Evolutionary conservation across 1,140 invertebrate species (phyloP), one percentile per base, ranked within the genome.

Genomic region (Caenorhabditis latens): DNA sequence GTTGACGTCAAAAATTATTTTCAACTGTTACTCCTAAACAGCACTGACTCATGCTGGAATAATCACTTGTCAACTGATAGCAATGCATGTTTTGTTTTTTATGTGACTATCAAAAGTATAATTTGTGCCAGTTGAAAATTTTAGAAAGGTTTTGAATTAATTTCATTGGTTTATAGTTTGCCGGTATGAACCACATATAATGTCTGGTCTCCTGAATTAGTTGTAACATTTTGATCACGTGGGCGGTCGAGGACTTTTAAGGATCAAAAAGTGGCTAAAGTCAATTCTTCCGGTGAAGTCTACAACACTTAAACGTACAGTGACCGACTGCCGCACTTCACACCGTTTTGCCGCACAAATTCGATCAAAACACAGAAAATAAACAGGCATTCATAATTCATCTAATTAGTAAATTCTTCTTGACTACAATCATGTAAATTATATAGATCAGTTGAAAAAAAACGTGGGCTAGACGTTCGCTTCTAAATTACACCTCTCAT

Each of bases 261-360:
- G 8, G 65, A 43, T 71, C 65, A 71, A 71, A 71, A 71, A 43
- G 42, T 71, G 65, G 65, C 65, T 71, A 71, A 71, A 71, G 14
- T 48, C 40, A 50, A 40, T 79, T 42, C 46, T 79, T 79, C 46
- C 71, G 71, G 43, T 11, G 2, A 79, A 79, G 71, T 79, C 71
- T 79, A 79, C 71, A n/a, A 46, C 71, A 79, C 71, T 79, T 50
- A 21, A 79, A 53, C 9, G 40, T 24, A 32, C 5, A 79, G 42
- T 50, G 71, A 79, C 71, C 46, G 19, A 4, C 65, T 32, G 71
- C 0, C 65, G 65, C 71, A 79, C 71, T 79, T 79, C 71, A 79
- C 43, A 53, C 43, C 61, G 16, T 58, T 63, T 63, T 32, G 24
- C 21, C 61, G 61, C n/a, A 40, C 32, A 24, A 24, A 63, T 32